phyloP scores from a whole-genome alignment of 2,113 vertebrate species.

The Petrocephalus microphthalmus region DNA sequence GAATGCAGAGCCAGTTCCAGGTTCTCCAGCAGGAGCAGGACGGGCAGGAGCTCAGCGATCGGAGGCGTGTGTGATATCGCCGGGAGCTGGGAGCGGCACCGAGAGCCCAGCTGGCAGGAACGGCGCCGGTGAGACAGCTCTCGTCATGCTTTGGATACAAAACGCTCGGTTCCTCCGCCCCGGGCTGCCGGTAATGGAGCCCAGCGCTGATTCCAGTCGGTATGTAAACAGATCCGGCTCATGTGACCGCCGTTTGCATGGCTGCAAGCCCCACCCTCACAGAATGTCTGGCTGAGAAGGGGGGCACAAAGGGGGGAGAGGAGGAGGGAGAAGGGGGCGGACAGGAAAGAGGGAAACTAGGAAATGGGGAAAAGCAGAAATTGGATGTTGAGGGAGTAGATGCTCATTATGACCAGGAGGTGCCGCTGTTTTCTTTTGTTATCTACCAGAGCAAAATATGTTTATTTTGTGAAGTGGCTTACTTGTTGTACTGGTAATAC shows the following conservation, averaged over 20 bases:
- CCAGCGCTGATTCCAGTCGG: constrained; percentile 43
- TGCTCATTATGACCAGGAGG: not conserved
- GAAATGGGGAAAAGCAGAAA: not conserved
- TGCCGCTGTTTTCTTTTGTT: not conserved
- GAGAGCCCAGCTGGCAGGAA: not conserved
- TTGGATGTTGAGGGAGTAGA: not conserved
- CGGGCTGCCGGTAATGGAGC: constrained; percentile 34
- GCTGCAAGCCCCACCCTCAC: not conserved
- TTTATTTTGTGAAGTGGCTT: not conserved
- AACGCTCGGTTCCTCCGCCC: constrained; percentile 18
- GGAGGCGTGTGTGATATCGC: not conserved
- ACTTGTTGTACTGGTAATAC: not conserved
- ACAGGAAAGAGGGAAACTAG: not conserved
- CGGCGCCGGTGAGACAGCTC: not conserved
- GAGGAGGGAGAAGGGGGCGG: not conserved
- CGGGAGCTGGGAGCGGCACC: not conserved
- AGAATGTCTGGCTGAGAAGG: constrained; percentile 7
- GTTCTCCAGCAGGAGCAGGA: not conserved
- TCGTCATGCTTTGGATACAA: not conserved
- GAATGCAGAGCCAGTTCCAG: not conserved
- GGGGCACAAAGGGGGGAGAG: not conserved
- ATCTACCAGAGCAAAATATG: not conserved
- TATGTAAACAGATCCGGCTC: constrained; percentile 37
- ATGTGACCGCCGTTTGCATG: not conserved
- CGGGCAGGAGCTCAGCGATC: not conserved